These are phyloP conservation scores for Mungos mungo DNA, from an alignment of 2,113 vertebrate species.

Conservation along the genomic window DNA sequence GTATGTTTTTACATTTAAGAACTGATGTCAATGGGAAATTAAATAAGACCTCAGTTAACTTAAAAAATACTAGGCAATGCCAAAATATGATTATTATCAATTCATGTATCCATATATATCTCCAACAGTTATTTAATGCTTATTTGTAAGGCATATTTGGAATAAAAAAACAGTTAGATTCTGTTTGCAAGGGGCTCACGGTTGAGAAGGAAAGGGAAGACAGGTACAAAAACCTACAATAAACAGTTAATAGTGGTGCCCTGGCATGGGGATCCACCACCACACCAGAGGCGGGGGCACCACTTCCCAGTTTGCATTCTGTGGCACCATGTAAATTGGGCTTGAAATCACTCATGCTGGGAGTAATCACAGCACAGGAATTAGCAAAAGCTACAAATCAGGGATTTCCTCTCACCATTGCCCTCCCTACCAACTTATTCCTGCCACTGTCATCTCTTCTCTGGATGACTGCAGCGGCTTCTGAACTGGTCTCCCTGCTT, in stretches of 20 bases:
- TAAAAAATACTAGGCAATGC: neutral
- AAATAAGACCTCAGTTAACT: neutral
- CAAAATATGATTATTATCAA: neutral
- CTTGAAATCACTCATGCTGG: neutral
- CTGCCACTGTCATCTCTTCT: neutral
- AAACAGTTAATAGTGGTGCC: neutral
- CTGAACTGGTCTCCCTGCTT: neutral
- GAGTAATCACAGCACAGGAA: neutral
- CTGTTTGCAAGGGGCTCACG: neutral
- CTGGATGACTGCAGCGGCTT: neutral
- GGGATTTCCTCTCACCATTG: neutral
- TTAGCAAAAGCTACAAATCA: neutral
- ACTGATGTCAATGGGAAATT: neutral
- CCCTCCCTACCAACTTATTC: neutral
- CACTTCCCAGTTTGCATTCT: neutral
- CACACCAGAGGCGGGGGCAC: fast-evolving
- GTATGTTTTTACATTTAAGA: neutral
- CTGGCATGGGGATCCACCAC: neutral
- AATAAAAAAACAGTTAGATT: neutral
- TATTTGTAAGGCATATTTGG: neutral
- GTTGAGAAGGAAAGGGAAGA: neutral
- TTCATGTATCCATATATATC: neutral
- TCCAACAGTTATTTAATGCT: neutral
- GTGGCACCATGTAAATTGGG: neutral
- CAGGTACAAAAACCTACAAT: neutral